Conservation (phyloP, 2,888 invertebrate species). For the Mythimna impura region DNA sequence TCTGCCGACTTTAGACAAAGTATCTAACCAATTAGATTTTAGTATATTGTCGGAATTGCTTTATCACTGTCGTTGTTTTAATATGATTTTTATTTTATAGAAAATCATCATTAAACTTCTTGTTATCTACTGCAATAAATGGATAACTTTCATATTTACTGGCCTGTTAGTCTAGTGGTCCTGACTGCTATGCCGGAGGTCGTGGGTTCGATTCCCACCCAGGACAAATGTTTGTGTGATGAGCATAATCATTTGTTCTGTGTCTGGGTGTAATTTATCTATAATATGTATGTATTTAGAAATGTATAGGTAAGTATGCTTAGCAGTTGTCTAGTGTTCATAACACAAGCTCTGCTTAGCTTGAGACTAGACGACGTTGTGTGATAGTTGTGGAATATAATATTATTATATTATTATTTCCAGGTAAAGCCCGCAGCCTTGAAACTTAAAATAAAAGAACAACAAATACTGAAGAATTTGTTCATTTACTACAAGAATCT, state of each 20-base stretch:
- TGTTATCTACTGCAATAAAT: neutral
- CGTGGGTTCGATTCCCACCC: too few species aligned
- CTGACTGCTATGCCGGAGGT: too few species aligned
- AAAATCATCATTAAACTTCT: neutral
- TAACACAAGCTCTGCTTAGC: too few species aligned
- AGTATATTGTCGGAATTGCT: neutral
- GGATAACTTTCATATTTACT: neutral
- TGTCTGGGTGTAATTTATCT: too few species aligned
- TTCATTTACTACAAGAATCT: constrained; percentile 29
- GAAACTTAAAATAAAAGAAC: neutral
- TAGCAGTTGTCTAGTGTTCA: too few species aligned
- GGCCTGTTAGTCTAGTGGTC: too few species aligned
- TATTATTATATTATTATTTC: neutral
- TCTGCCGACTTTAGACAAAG: neutral
- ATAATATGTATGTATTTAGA: too few species aligned
- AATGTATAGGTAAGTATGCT: too few species aligned
- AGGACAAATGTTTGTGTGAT: too few species aligned
- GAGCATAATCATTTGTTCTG: too few species aligned
- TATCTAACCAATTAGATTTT: neutral
- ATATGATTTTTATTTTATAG: neutral
- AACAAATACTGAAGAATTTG: constrained; percentile 4
- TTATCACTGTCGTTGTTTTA: neutral
- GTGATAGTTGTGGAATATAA: too few species aligned
- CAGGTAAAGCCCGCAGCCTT: neutral
- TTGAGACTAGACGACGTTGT: too few species aligned